A percentile compares a stretch with the other conserved stretches of the same genome.
phyloP scores from a whole-genome alignment of 2,113 vertebrate species.

The Glaucidium brasilianum region DNA sequence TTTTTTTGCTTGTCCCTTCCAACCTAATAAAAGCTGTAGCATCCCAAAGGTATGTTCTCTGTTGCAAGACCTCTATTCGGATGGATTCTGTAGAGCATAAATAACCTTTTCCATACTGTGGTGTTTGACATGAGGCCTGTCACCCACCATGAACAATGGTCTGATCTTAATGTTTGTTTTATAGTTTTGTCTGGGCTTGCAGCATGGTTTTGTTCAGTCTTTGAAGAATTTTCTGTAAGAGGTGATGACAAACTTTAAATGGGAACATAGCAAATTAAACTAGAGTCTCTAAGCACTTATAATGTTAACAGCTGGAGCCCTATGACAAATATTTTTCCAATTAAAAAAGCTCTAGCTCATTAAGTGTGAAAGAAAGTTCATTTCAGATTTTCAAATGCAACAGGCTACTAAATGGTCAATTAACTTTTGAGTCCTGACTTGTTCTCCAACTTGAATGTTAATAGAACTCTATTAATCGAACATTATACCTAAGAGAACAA shows the following conservation, averaged over 20 bases:
- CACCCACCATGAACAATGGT: neutral
- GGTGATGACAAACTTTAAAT: neutral
- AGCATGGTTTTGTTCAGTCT: neutral
- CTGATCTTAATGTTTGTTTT: neutral
- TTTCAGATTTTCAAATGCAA: neutral
- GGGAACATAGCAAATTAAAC: neutral
- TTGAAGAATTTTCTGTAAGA: neutral
- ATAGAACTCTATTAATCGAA: neutral
- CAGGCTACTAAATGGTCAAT: neutral
- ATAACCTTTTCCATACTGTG: neutral
- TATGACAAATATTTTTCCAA: neutral
- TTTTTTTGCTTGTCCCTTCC: neutral
- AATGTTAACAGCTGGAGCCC: neutral
- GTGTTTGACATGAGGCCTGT: neutral
- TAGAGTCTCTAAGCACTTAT: neutral
- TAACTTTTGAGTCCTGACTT: neutral
- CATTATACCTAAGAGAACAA: neutral
- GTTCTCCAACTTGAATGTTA: neutral
- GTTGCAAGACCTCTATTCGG: neutral
- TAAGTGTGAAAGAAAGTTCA: neutral
- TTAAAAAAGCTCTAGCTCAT: neutral
- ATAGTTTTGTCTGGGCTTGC: neutral
- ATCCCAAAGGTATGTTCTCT: neutral
- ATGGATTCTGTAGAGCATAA: neutral
- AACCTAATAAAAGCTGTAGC: neutral